Base-by-base conservation (phyloP, 2,113 vertebrate species). In the Eolophus roseicapilla region DNA sequence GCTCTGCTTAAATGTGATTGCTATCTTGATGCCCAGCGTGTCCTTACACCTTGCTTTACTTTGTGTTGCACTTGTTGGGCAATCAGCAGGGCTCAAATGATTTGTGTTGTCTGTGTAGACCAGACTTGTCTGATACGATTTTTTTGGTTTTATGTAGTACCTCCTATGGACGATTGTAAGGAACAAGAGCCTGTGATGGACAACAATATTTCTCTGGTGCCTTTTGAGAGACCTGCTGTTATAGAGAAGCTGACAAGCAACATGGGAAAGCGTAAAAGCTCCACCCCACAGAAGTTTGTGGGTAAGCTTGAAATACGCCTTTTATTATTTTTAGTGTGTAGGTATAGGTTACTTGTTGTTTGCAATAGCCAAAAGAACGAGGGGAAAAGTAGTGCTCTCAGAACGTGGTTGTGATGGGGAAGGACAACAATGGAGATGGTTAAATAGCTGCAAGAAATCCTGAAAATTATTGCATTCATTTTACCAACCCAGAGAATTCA, bases 201-300 rank as follows among this genome's bases (percentile, higher is more conserved):
- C 96, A 97, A 98, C 91, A 98, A 98, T 98, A 98, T 98, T 97
- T 97, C 97, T 97, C 97, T 99, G 98, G 98, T 98, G 91, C 97
- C 98, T 96, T 99, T 99, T 97, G 99, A 99, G 96, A 99, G 99
- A 97, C 99, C 99, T 65, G 99, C 99, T 94, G 99, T 99, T 96
- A 99, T 99, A 97, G 99, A 99, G 98, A 98, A 99, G 97, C 97
- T 99, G 96, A 98, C 99, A 64, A 99, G 98, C 97, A 99, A 98
- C 92, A 98, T 99, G 97, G 99, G 99, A 98, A 99, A 99, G 97
- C 99, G 99, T 98, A 99, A 99, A 98, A 99, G 99, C 98, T 99
- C 99, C 97, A 99, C 99, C 70, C 99, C 99, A 93, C 99, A 99
- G 97, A 99, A 99, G 98, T 99, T 99, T 99, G 98, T 99, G 97